Conservation (phyloP, 2,888 invertebrate species). For the Drosophila niveifrons region DNA sequence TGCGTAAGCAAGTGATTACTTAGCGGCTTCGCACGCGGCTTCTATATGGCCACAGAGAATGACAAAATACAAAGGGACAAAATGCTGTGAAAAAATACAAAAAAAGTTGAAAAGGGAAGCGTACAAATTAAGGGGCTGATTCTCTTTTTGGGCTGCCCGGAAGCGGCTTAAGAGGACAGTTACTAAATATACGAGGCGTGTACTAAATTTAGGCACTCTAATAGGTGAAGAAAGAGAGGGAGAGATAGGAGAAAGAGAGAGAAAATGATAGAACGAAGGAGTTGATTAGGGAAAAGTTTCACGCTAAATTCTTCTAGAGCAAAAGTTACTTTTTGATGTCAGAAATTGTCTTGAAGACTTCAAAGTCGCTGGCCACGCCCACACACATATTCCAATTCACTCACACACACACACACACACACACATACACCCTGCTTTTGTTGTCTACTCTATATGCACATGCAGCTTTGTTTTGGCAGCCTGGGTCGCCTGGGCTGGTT, state of each 20-base stretch:
- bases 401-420: background rate
- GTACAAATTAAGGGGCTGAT: constrained; percentile 11
- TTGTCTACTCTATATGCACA: constrained; percentile 15
- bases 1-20: constrained; percentile 52
- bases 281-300: constrained; percentile 1
- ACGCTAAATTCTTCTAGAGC: background rate
- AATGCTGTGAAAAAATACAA: background rate
- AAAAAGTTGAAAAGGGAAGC: background rate
- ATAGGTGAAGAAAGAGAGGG: background rate
- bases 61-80: constrained; percentile 34
- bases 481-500: constrained; percentile 12
- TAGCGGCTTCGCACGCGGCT: constrained; percentile 46
- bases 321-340: constrained; percentile 4
- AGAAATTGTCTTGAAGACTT: constrained; percentile 20
- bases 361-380: constrained; percentile 33
- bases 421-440: background rate
- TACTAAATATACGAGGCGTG: background rate
- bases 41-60: constrained; percentile 44
- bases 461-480: constrained; percentile 47
- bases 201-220: background rate
- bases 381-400: background rate
- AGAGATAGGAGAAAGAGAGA: background rate
- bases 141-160: background rate
- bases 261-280: background rate
- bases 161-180: background rate